Base-by-base conservation (phyloP, 2,888 invertebrate genomes). In the Schrankia costaestrigalis region DNA sequence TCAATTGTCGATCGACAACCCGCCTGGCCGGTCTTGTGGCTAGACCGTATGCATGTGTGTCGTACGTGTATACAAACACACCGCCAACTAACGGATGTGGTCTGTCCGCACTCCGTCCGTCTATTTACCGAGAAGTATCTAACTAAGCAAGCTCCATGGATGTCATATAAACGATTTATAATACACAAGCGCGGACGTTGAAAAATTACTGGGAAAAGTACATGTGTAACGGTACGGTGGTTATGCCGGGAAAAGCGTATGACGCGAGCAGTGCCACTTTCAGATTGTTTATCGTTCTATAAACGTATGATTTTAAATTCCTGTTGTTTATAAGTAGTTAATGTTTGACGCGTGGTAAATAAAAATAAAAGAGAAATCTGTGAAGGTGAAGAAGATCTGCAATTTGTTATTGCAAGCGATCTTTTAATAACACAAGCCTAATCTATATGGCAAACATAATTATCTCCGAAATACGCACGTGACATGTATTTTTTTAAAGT, bases 1-100 rank as follows among this genome's bases (percentile, higher is more conserved):
- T 82, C 82, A 77, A 81, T 78, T 67, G 68, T 63, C 68, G 74
- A 79, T 78, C 71, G 52, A 53, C 54, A 56, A 61, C 64, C 58
- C 60, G 59, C 55, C 54, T 46, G 60, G 69, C 74, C 71, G 71
- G 76, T 76, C 63, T 51, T 37, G 43, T 30, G 35, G 31, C 24
- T 34, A 11, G 26, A 22, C 21, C 36, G 46, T 51, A 63, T 61
- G 52, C 49, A 58, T 48, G 56, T 52, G 53, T 46, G 49, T 22
- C 18, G 14, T 19, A 11, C 18, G 24, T 29, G 25, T 32, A 36
- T 26, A 35, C 32, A 46, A 42, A 26, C 40, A 49, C 47, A 47
- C 38, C 52, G 56, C 43, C 50, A 51, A 36, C 46, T 68, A 71
- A 71, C 79, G 81, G 78, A 79, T 79, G 77, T 66, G 70, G 70